Base-by-base conservation (phyloP, 2,113 vertebrate genomes). In the Myrmophylax atrothorax region DNA sequence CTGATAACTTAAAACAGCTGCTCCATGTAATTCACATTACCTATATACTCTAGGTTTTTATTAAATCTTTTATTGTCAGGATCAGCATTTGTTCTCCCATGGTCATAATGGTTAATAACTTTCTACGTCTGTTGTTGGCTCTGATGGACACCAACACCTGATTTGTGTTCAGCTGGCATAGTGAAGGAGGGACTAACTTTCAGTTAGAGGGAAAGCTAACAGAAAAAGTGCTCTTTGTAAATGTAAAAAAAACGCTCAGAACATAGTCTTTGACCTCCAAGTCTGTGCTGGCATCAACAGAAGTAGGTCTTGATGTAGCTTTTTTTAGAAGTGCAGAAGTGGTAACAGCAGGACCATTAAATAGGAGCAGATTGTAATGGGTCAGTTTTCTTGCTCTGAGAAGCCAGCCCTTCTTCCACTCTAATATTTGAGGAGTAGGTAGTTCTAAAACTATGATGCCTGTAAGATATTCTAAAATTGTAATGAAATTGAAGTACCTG, bases 261-360 rank as follows among this genome's bases (percentile, higher is more conserved):
- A 46, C 7, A 38, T 8, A n/a, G 16, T 59, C 26, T 82, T 66
- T 84, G 80, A 80, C 59, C 12, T 85, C 53, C 42, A 83, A 67
- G 40, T 53, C 38, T 50, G 12, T 35, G 16, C 53, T 82, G 90
- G 73, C 84, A 77, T 53, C 64, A 42, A 37, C 33, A 81, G 22
- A 80, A 80, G n/a, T 23, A 74, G 19, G 33, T 82, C 66, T 89
- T 28, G 24, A 47, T 25, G 29, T 22, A 80, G n/a, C 9, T 35
- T 18, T n/a, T 76, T 84, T 93, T 33, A 68, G 22, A 80, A 69
- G 12, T 58, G 49, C 92, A 94, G 93, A 96, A 92, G 74, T 35
- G 67, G 10, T 42, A 84, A 16, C 84, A 89, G 87, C 81, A 89
- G 80, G 74, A 85, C 3, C 7, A 5, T 66, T 69, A 82, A 82